Evolutionary conservation across 1,140 invertebrate genomes (phyloP), one percentile per base, ranked within the genome.

Genomic region (Littorina saxatilis): DNA sequence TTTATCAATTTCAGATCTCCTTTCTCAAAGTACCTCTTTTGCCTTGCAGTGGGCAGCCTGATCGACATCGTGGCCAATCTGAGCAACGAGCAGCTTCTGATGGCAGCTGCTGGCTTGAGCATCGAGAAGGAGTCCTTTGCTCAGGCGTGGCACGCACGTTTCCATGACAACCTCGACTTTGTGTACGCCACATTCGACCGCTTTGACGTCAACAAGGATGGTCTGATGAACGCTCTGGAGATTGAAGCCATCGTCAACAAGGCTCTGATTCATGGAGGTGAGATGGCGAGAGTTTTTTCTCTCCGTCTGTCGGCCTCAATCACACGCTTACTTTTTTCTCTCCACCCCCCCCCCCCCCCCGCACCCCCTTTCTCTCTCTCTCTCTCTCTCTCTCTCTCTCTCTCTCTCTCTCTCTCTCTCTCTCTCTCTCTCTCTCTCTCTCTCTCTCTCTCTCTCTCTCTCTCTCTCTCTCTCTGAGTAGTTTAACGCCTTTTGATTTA

Each of bases 141-240:
- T 35, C 2, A 39, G 32, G 66, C 66, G 32, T 68, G 66, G 66
- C 66, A 68, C 35, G 29, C 15, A 3, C 35, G 35, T 11, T 68
- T 68, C 66, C 66, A 40, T 32, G 66, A 68, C 66, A 68, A 35
- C 66, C 37, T 39, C 32, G 66, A 68, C 1, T 68, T 68, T 35
- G 39, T 68, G 32, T 17, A 23, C 2, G 32, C 32, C 32, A 39
- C 35, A 2, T 68, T 39, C 35, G 66, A 68, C 37, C 17, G 7
- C 35, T 68, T 68, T 23, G 66, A 68, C 66, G 23, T 32, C 35
- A 68, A 68, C 35, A 20, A 20, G 32, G 66, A 68, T 23, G 66
- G 66, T 35, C 39, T 39, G 32, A 1, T 68, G 66, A 20, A 37
- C 20, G 66, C 32, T 23, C 11, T 3, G 23, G 66, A 68, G 66